Evolutionary conservation across 2,797 vertebrate species (phyloP).

Genomic region (Acridotheres tristis): DNA sequence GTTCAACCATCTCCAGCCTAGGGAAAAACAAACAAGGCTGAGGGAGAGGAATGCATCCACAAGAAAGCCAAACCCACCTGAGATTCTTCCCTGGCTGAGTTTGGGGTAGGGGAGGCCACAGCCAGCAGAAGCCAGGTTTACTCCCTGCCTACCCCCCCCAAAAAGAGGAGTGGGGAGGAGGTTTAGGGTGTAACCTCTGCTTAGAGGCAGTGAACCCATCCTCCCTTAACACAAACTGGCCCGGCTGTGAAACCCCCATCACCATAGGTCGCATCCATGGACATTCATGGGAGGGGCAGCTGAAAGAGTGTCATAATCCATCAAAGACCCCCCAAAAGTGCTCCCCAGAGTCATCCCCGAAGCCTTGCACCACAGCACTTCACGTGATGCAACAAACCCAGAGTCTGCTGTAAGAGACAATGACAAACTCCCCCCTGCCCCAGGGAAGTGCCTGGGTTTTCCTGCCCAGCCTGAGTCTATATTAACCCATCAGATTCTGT

Average conservation of each 20-base stretch:
- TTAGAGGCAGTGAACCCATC: not conserved
- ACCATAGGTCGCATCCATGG: not conserved
- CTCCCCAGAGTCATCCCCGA: not conserved
- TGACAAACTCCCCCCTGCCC: not conserved
- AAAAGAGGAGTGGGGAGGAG: accelerated
- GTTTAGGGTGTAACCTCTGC: not conserved
- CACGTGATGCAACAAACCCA: not conserved
- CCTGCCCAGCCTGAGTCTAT: too few relatives aligned
- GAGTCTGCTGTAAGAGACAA: too few relatives aligned
- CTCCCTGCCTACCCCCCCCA: too few relatives aligned
- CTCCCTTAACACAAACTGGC: not conserved
- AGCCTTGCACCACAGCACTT: not conserved
- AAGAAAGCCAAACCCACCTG: not conserved
- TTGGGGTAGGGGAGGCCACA: not conserved
- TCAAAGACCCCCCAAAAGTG: not conserved
- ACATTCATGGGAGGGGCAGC: not conserved
- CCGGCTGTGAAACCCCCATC: not conserved
- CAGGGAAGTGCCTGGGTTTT: not conserved
- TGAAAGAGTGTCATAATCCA: not conserved
- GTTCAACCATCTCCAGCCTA: not conserved
- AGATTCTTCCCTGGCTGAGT: not conserved
- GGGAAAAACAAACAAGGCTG: not conserved
- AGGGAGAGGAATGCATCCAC: not conserved
- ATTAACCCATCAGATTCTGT: too few relatives aligned
- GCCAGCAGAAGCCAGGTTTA: not conserved